Evolutionary conservation across 2,888 invertebrate species (phyloP).

Genomic region (Argynnis bischoffii): DNA sequence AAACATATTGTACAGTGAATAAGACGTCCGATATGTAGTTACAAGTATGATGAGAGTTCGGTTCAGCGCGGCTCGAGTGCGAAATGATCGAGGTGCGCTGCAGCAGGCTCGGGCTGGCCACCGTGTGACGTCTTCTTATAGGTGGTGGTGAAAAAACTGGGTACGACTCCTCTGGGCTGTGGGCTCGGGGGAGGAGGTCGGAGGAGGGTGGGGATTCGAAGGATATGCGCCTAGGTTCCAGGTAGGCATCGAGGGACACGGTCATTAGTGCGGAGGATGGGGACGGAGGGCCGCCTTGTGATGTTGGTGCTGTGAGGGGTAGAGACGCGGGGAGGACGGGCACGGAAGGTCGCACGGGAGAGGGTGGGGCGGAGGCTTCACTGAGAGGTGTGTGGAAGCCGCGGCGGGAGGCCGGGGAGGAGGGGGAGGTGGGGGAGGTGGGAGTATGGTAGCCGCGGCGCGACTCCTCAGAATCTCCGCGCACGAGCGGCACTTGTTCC

Average conservation of each 20-base stretch:
- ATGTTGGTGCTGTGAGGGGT: slow-evolving; percentile 54
- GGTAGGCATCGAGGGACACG: slow-evolving; percentile 91
- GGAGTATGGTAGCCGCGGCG: slow-evolving; percentile 83
- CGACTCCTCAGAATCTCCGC: slow-evolving; percentile 81
- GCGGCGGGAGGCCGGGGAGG: slow-evolving; percentile 67
- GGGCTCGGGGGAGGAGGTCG: slow-evolving; percentile 85
- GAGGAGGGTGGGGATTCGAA: slow-evolving; percentile 90
- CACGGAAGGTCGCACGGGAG: slow-evolving; percentile 65
- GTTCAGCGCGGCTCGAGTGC: slow-evolving; percentile 87
- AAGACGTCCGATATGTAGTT: slow-evolving; percentile 69
- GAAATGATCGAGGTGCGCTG: slow-evolving; percentile 90
- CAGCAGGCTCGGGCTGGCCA: slow-evolving; percentile 75
- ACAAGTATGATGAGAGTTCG: slow-evolving; percentile 95
- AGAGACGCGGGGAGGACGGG: slow-evolving; percentile 65
- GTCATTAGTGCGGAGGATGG: slow-evolving; percentile 93
- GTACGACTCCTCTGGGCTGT: slow-evolving; percentile 90
- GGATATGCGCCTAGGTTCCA: slow-evolving; percentile 92
- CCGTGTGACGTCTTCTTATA: slow-evolving; percentile 85
- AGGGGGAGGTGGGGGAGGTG: slow-evolving; percentile 54
- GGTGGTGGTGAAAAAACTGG: slow-evolving; percentile 93
- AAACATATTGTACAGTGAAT: not conserved
- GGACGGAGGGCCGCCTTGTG: slow-evolving; percentile 83
- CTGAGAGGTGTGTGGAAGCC: slow-evolving; percentile 92
- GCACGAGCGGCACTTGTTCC: slow-evolving; percentile 70
- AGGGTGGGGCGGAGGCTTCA: slow-evolving; percentile 76